Percentiles rank a stretch among this genome's conserved stretches.
Conservation (phyloP, 2,888 invertebrate species). For the Phyto melanocephala region DNA sequence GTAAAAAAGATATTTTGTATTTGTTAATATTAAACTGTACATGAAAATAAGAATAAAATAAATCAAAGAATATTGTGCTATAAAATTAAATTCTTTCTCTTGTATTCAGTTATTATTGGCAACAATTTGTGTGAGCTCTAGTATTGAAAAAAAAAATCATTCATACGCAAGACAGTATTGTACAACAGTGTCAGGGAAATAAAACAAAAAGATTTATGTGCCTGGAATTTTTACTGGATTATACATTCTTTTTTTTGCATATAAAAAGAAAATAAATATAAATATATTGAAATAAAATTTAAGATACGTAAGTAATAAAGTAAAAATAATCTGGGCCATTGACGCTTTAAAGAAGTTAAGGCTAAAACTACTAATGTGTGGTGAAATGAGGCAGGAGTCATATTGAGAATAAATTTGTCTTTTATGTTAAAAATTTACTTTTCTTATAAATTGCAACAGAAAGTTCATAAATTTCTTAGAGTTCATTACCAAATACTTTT, state of each 20-base stretch:
- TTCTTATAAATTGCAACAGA: too few relatives aligned
- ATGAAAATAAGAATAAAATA: constrained; percentile 25
- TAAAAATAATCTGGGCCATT: constrained; percentile 1
- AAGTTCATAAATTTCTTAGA: too few relatives aligned
- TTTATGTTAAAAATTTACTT: neutral
- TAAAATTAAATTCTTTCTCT: constrained; percentile 34
- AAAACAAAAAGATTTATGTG: constrained; percentile 24
- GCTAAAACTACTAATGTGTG: neutral
- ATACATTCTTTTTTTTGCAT: neutral
- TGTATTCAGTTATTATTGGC: constrained; percentile 9
- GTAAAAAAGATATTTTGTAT: constrained; percentile 6
- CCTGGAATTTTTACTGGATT: constrained; percentile 2
- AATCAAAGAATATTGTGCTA: constrained; percentile 20
- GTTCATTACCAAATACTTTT: too few relatives aligned
- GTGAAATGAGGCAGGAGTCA: neutral
- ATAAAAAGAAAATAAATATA: too few relatives aligned
- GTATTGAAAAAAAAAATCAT: constrained; percentile 4
- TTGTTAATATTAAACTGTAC: constrained; percentile 15
- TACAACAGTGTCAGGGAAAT: constrained; percentile 23
- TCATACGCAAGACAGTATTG: constrained; percentile 16
- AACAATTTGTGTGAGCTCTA: constrained; percentile 13
- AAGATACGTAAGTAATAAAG: too few relatives aligned
- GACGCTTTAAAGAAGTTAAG: neutral
- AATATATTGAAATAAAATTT: too few relatives aligned
- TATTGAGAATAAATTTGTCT: neutral